Conservation (phyloP, 2,888 invertebrate species). For the Synergus itoensis region DNA sequence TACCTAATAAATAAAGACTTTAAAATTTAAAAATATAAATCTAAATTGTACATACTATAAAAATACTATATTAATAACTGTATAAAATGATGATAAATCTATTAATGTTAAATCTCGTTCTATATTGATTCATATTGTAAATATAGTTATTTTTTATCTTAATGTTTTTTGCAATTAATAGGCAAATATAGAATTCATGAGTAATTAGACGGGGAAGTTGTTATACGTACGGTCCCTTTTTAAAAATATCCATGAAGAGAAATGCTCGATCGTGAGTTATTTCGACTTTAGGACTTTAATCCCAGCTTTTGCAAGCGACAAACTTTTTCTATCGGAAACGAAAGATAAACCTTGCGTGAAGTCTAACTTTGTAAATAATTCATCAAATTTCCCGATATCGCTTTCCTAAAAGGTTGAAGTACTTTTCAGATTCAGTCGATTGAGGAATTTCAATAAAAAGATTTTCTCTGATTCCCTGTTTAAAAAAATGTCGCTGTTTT, state of each 20-base stretch:
- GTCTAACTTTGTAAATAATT: slow-evolving; percentile 36
- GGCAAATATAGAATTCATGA: background rate
- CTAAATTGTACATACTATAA: slow-evolving; percentile 38
- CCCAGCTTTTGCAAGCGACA: slow-evolving; percentile 10
- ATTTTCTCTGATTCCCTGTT: background rate
- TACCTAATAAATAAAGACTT: slow-evolving; percentile 22
- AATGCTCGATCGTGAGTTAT: slow-evolving; percentile 2
- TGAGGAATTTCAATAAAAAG: background rate
- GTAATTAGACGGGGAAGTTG: background rate
- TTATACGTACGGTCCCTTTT: background rate
- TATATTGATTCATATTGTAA: slow-evolving; percentile 12
- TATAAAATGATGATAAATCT: slow-evolving; percentile 16
- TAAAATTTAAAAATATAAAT: background rate
- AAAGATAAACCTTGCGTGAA: slow-evolving; percentile 24
- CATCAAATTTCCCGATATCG: slow-evolving; percentile 37
- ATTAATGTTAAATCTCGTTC: slow-evolving; percentile 3
- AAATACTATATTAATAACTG: background rate
- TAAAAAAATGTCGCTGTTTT: background rate
- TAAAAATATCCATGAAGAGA: background rate
- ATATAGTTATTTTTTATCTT: slow-evolving; percentile 18
- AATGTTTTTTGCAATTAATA: slow-evolving; percentile 16
- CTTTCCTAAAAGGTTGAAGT: slow-evolving; percentile 27
- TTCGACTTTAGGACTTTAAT: slow-evolving; percentile 22
- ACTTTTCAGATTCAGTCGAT: slow-evolving; percentile 36
- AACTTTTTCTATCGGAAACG: slow-evolving; percentile 21